Base-by-base conservation (phyloP, 35 echinoderm and acorn worm species). In the Amphiura filiformis region DNA sequence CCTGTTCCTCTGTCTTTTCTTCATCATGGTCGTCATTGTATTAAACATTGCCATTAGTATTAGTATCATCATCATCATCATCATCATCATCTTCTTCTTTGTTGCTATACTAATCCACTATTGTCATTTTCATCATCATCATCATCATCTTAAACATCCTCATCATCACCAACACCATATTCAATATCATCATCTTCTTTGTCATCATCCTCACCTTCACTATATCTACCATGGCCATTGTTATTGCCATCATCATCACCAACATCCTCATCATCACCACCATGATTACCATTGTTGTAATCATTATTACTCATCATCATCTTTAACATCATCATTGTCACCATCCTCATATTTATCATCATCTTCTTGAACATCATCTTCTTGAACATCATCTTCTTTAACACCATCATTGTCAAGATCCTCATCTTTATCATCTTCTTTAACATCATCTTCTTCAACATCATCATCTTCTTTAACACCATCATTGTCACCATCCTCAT, bases 281-380 rank as follows among this genome's bases (percentile, higher is more conserved):
- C n/a, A n/a, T n/a, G n/a, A n/a, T n/a, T n/a, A n/a, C n/a, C n/a
- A n/a, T n/a, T n/a, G n/a, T n/a, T n/a, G n/a, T n/a, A n/a, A n/a
- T n/a, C n/a, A n/a, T n/a, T n/a, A n/a, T n/a, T n/a, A n/a, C n/a
- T n/a, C n/a, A n/a, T n/a, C n/a, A n/a, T n/a, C n/a, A n/a, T n/a
- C n/a, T n/a, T n/a, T n/a, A n/a, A n/a, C n/a, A 61, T 61, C 56
- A 61, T n/a, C 56, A 61, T 61, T n/a, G 56, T n/a, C 56, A 61
- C n/a, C 56, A 61, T n/a, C 56, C 13, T n/a, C 56, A 61, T n/a
- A 13, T 14, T 61, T n/a, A 61, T n/a, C 56, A 61, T n/a, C 56
- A 61, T n/a, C 56, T 14, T n/a, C 56, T 14, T n/a, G 13, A 61
- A 13, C 56, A 61, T n/a, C 56, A 61, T 61, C 56, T 14, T n/a